These are phyloP conservation scores for Anastrepha ludens DNA, from an alignment of 1,140 invertebrate genomes.

Conservation along the genomic window DNA sequence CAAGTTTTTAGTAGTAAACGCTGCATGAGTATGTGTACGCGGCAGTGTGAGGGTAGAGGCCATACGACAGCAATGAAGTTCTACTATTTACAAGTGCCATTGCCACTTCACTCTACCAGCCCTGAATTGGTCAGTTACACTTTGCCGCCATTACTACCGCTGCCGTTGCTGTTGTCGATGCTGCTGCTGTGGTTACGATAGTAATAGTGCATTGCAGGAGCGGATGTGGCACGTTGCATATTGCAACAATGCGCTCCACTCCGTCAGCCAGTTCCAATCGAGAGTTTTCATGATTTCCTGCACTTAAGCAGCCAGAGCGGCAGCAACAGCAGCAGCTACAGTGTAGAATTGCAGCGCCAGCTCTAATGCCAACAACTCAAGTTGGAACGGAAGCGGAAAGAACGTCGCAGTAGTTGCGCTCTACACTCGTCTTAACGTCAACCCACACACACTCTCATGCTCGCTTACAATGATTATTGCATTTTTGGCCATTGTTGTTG, in stretches of 20 bases:
- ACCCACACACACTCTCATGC: neutral
- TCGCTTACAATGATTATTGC: neutral
- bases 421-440: neutral
- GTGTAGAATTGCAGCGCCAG: neutral
- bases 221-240: slow-evolving; percentile 47
- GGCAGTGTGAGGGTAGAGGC: neutral
- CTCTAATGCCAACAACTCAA: slow-evolving; percentile 20
- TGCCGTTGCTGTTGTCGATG: neutral
- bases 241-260: neutral
- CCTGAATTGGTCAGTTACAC: slow-evolving; percentile 35
- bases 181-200: neutral
- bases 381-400: slow-evolving; percentile 40
- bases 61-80: neutral
- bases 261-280: slow-evolving; percentile 10
- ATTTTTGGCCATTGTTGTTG: neutral
- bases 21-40: neutral
- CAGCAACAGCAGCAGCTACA: neutral
- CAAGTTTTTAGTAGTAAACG: neutral
- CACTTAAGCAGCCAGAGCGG: slow-evolving; percentile 22
- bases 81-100: neutral
- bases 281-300: slow-evolving; percentile 50
- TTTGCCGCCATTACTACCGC: neutral
- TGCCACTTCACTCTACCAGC: slow-evolving; percentile 8
- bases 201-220: slow-evolving; percentile 35
- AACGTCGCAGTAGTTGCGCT: neutral